These are phyloP conservation scores for Mus minutoides DNA, from an alignment of 2,797 vertebrate species.

Conservation along the genomic window DNA sequence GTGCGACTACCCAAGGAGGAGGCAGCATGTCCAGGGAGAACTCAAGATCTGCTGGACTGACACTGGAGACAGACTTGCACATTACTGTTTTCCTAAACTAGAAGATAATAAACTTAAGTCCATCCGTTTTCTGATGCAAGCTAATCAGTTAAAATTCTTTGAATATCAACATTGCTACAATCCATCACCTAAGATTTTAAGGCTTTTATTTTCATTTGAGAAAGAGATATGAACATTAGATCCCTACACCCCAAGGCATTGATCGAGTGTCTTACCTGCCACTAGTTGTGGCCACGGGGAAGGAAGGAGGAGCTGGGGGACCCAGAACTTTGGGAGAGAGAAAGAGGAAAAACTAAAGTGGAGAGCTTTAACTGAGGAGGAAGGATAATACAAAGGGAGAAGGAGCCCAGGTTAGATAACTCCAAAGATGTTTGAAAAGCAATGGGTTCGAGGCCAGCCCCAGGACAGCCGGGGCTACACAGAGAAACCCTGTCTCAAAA, in stretches of 20 bases:
- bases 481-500: too few species aligned
- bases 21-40: not conserved
- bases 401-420: not conserved
- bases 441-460: too few species aligned
- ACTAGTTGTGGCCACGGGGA: not conserved
- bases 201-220: not conserved
- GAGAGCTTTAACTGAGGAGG: not conserved
- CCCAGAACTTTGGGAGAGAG: not conserved
- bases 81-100: conserved; percentile 40
- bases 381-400: not conserved
- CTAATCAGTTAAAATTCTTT: conserved; percentile 25
- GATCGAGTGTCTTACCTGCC: not conserved
- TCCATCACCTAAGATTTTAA: conserved; percentile 22
- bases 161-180: not conserved
- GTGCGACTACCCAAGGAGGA: not conserved
- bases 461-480: too few species aligned
- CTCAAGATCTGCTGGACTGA: not conserved
- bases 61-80: not conserved
- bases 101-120: conserved; percentile 26
- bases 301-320: not conserved
- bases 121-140: conserved; percentile 12
- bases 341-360: not conserved
- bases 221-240: not conserved
- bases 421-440: not conserved
- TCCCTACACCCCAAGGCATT: not conserved